Percentiles rank a stretch among this genome's conserved stretches.
Evolutionary conservation across 2,113 vertebrate genomes (phyloP).

Genomic region (Apteryx owenii): DNA sequence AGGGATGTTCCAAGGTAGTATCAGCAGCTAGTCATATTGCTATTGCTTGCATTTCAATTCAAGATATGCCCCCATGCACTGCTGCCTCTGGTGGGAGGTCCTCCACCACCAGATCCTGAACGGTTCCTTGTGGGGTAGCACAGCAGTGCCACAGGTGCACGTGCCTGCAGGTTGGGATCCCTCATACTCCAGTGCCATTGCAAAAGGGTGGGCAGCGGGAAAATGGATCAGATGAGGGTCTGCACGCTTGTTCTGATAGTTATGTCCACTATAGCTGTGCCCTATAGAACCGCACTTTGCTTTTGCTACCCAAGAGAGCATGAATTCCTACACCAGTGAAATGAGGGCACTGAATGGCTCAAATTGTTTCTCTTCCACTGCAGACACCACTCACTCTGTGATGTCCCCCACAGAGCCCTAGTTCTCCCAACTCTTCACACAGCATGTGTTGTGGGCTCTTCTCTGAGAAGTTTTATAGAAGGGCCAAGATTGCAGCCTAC

Average conservation of each 20-base stretch:
- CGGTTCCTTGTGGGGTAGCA: not conserved
- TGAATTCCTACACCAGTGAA: not conserved
- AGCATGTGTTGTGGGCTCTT: not conserved
- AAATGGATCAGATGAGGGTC: not conserved
- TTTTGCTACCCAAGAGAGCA: not conserved
- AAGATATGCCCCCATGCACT: no score
- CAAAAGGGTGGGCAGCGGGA: rapidly evolving
- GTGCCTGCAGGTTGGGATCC: not conserved
- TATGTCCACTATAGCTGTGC: not conserved
- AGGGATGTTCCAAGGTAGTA: rapidly evolving
- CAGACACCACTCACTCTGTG: rapidly evolving
- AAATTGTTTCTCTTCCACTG: not conserved
- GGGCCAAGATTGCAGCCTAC: not conserved
- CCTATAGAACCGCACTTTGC: not conserved
- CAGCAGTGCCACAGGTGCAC: not conserved
- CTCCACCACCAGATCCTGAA: rapidly evolving
- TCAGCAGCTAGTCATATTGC: not conserved
- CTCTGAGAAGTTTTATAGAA: not conserved
- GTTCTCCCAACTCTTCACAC: not conserved
- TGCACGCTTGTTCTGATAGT: not conserved
- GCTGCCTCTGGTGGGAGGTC: not conserved
- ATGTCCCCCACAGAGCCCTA: not conserved
- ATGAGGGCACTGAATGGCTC: not conserved
- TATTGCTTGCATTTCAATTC: not conserved
- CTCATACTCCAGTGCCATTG: rapidly evolving